A percentile compares a stretch with the other conserved stretches of the same genome.
phyloP scores from a whole-genome alignment of 1,140 invertebrate species.

The Tetramorium simillimum region DNA sequence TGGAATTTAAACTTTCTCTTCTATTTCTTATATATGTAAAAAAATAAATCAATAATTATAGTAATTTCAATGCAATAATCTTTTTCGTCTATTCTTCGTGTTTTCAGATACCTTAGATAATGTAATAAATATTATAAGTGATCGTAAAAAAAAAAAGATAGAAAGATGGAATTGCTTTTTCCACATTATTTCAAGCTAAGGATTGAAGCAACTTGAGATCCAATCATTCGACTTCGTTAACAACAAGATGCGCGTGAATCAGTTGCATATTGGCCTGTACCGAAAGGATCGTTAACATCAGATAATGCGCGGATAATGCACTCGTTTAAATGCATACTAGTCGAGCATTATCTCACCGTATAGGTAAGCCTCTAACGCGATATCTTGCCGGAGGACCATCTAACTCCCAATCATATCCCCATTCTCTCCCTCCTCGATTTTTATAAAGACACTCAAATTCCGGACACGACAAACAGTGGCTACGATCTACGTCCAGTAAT shows the following conservation, averaged over 20 bases:
- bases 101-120: neutral
- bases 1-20: neutral
- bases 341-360: constrained; percentile 71
- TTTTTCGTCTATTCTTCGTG: neutral
- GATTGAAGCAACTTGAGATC: neutral
- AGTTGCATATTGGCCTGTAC: constrained; percentile 46
- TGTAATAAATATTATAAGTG: neutral
- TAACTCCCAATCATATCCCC: constrained; percentile 35
- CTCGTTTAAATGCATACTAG: constrained; percentile 84
- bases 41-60: neutral
- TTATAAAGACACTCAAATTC: constrained; percentile 77
- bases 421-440: constrained; percentile 58
- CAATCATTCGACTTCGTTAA: constrained; percentile 32
- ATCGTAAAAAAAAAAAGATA: neutral
- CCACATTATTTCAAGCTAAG: neutral
- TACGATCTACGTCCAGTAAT: constrained; percentile 68
- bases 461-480: constrained; percentile 43
- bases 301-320: constrained; percentile 80
- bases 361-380: constrained; percentile 64
- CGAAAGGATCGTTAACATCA: constrained; percentile 65
- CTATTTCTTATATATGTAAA: neutral
- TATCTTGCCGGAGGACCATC: constrained; percentile 27
- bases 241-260: constrained; percentile 69
- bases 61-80: neutral
- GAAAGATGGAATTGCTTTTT: neutral